Percentiles rank a stretch among this genome's conserved stretches.
phyloP scores from a whole-genome alignment of 2,888 invertebrate species.

The Nymphalis urticae region DNA sequence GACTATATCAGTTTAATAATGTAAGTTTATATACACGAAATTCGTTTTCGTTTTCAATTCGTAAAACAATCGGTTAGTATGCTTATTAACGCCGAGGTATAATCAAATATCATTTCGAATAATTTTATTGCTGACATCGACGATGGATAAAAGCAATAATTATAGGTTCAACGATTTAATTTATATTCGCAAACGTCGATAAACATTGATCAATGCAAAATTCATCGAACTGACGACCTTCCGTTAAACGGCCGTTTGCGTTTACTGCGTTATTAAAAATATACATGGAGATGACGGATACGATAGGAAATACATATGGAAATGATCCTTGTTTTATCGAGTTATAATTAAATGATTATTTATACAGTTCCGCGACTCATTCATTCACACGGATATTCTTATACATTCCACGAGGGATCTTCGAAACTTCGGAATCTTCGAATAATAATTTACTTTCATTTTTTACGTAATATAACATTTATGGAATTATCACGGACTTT shows the following conservation, averaged over 20 bases:
- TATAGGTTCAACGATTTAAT: constrained; percentile 19
- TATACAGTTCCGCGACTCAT: neutral
- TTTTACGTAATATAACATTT: constrained; percentile 6
- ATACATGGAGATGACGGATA: constrained; percentile 6
- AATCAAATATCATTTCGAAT: constrained; percentile 22
- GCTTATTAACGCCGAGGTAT: constrained; percentile 8
- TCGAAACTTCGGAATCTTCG: too few relatives aligned
- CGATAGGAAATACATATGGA: constrained; percentile 7
- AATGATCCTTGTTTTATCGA: constrained; percentile 4
- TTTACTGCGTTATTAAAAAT: constrained; percentile 2
- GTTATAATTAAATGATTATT: neutral
- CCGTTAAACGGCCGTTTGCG: constrained; percentile 15
- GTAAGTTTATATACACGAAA: constrained; percentile 12
- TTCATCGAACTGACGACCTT: constrained; percentile 20
- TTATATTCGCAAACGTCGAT: constrained; percentile 20
- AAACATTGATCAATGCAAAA: constrained; percentile 26
- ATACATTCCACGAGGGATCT: neutral
- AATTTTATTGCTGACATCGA: constrained; percentile 14
- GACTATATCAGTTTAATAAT: constrained; percentile 4
- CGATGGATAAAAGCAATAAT: constrained; percentile 16
- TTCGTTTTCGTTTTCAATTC: constrained; percentile 7
- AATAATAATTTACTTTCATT: neutral
- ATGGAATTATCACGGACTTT: neutral
- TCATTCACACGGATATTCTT: neutral
- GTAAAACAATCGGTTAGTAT: constrained; percentile 4